Evolutionary conservation across 2,113 vertebrate species (phyloP).

Genomic region (Ictalurus punctatus): DNA sequence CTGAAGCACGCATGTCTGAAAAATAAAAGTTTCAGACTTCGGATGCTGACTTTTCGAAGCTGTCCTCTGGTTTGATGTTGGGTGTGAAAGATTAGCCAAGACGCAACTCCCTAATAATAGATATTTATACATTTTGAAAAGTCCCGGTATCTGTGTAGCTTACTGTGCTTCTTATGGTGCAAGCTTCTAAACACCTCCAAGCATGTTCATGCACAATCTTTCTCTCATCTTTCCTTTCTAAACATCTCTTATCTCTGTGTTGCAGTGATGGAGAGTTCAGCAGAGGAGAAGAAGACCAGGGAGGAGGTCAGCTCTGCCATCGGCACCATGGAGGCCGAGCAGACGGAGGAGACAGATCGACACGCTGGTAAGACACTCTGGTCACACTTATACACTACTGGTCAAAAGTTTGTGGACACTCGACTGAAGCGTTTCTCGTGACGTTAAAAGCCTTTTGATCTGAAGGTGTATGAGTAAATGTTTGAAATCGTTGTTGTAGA

Average conservation of each 20-base stretch:
- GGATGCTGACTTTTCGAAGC: not conserved
- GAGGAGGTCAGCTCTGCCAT: not conserved
- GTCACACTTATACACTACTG: not conserved
- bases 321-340: slow-evolving; percentile 25
- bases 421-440: no score
- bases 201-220: not conserved
- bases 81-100: not conserved
- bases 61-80: not conserved
- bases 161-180: not conserved
- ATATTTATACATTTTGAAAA: not conserved
- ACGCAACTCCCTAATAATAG: not conserved
- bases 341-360: slow-evolving; percentile 26
- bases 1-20: not conserved
- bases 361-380: slow-evolving; percentile 29
- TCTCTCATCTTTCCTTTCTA: not conserved
- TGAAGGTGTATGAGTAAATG: no score
- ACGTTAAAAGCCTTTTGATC: no score
- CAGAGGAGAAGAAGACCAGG: slow-evolving; percentile 47
- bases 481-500: no score
- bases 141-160: not conserved
- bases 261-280: slow-evolving; percentile 57
- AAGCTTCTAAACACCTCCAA: not conserved
- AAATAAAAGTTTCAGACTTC: not conserved
- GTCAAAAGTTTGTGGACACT: no score
- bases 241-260: not conserved